Evolutionary conservation across 2,797 vertebrate species (phyloP), one percentile per base, ranked within the genome.

Genomic region (Ptychadena robeensis): DNA sequence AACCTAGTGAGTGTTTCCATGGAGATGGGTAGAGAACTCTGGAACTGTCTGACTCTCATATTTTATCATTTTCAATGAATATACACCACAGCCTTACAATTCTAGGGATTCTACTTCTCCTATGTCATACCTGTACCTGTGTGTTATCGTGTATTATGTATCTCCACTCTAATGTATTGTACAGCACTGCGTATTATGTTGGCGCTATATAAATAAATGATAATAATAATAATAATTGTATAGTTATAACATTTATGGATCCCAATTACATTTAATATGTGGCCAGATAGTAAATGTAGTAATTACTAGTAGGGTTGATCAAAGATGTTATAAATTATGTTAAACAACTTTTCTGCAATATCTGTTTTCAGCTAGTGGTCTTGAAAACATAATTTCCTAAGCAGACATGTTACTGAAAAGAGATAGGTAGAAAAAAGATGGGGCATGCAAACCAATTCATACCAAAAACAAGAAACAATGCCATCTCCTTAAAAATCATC

Each of bases 1-100:
- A 82, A 76, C 61, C 59, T 18, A 53, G 34, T 37, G 35, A 5
- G 40, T 3, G 68, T 83, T 79, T 67, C 75, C 75, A 83, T 83
- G 82, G 82, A 7, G 48, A 79, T n/a, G 11, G 38, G 18, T 79
- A 72, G 53, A 65, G 32, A 37, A 27, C 38, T 38, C 5, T 22
- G 6, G 15, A 22, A 38, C 37, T 64, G 27, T 37, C 64, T 18
- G 53, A 32, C 61, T 28, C 37, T 65, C 27, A 64, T 27, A 22
- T 76, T 44, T 15, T 11, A 12, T 18, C 27, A 34, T 37, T 76
- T 64, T 76, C 59, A 8, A 38, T 31, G 27, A 65, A 65, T 40
- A 65, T 65, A 31, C 35, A 44, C 27, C 35, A 76, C 31, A 30
- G 38, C 28, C 37, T 66, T 38, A 18, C 64, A 28, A 44, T 77